Evolutionary conservation across 2,797 vertebrate genomes (phyloP), one percentile per base, ranked within the genome.

Genomic region (Micropoecilia bifurca): DNA sequence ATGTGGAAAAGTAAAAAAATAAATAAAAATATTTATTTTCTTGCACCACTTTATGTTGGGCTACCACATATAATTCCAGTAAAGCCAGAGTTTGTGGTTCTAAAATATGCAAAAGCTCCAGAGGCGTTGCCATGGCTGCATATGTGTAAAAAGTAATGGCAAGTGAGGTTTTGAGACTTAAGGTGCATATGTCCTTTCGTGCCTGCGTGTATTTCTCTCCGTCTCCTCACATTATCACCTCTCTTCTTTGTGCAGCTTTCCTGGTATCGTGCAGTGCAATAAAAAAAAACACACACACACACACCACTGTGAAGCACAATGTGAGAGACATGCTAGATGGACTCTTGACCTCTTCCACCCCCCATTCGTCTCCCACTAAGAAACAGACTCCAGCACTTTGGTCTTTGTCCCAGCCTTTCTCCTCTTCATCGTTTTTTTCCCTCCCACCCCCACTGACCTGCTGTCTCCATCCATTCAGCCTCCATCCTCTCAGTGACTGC

Each of bases 401-500:
- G 74, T 87, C 86, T 88, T 85, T 92, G 81, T 90, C 77, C 78
- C 76, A 12, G 50, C 80, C 80, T 75, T 63, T 82, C 53, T 55
- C 59, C 71, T 45, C 39, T 80, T 61, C 59, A 80, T 89, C 85
- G 80, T 39, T 71, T 71, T 78, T 59, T 81, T 53, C 7, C 1
- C 45, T 25, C 74, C 72, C 73, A 45, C 55, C 72, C 73, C n/a
- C 61, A 4, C 79, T 75, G 80, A 77, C 22, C n/a, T 57, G 1
- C 83, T 76, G 82, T 61, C 80, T 53, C 50, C 68, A 55, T 85
- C 85, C 61, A 89, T 88, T 90, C 89, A 89, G 78, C 77, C 79
- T 85, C 79, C 83, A 84, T 85, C 88, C 87, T 83, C 87, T 79
- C 87, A 73, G 85, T 76, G 85, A 28, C 74, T 92, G 91, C 89